A percentile compares a stretch with the other conserved stretches of the same genome.
These are phyloP conservation scores for Pachyrhynchus sulphureomaculatus DNA, from an alignment of 1,140 invertebrate species.

Conservation along the genomic window DNA sequence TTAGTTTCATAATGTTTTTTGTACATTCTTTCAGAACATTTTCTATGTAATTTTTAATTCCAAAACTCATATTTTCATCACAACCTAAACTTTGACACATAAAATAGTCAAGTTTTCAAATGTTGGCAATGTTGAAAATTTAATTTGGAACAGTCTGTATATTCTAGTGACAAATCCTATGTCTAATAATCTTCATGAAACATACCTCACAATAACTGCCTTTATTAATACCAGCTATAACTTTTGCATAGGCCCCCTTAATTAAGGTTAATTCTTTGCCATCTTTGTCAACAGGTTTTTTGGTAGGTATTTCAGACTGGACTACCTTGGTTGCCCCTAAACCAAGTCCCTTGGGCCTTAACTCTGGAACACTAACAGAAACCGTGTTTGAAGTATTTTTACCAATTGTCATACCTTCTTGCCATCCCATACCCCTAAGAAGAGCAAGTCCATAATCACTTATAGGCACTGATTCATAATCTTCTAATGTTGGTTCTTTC, in stretches of 20 bases:
- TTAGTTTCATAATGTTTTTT: too few species aligned
- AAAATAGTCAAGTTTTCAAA: too few species aligned
- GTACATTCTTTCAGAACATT: too few species aligned
- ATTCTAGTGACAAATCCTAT: too few species aligned
- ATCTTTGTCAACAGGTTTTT: constrained; percentile 52
- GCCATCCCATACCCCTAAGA: constrained; percentile 94
- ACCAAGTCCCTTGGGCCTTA: constrained; percentile 88
- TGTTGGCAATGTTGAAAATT: too few species aligned
- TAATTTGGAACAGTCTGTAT: too few species aligned
- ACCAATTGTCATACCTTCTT: constrained; percentile 70
- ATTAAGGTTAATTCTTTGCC: constrained; percentile 53
- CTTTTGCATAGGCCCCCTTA: constrained; percentile 70
- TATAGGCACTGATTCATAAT: constrained; percentile 90
- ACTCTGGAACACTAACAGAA: constrained; percentile 51
- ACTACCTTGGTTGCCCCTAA: constrained; percentile 80
- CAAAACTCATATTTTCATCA: too few species aligned
- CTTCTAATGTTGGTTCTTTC: constrained; percentile 69
- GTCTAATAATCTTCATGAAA: too few species aligned
- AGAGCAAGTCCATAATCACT: constrained; percentile 87
- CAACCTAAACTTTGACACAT: too few species aligned
- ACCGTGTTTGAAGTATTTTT: constrained; percentile 59
- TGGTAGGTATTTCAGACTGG: constrained; percentile 53
- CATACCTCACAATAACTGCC: constrained; percentile 76
- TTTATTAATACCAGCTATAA: constrained; percentile 70
- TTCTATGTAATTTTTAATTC: too few species aligned